Percentiles rank a stretch among this genome's conserved stretches.
Conservation (phyloP, 2,888 invertebrate species). For the Drosophila fulvimacula region DNA sequence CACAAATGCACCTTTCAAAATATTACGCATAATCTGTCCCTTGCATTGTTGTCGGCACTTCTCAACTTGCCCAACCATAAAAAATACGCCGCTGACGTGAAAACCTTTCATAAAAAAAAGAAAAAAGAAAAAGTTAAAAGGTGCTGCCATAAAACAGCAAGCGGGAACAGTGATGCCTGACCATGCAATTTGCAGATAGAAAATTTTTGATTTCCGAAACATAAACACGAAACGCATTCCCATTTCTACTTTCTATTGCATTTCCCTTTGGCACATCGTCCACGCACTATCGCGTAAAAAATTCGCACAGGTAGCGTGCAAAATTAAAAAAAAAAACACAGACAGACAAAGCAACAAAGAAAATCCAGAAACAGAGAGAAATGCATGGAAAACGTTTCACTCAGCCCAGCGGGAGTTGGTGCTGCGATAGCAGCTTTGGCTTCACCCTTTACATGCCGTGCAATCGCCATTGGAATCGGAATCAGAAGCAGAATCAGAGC, state of each 20-base stretch:
- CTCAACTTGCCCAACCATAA: constrained; percentile 74
- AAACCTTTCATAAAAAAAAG: constrained; percentile 63
- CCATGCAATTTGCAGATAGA: constrained; percentile 76
- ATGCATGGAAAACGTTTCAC: constrained; percentile 39
- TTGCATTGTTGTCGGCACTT: constrained; percentile 50
- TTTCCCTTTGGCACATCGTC: constrained; percentile 30
- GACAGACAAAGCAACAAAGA: constrained; percentile 23
- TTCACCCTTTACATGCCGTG: constrained; percentile 74
- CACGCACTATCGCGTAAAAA: constrained; percentile 72
- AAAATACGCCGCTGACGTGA: constrained; percentile 62
- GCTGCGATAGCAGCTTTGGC: constrained; percentile 40
- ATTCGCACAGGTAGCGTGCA: constrained; percentile 82
- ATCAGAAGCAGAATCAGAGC: constrained; percentile 46
- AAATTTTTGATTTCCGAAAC: constrained; percentile 80
- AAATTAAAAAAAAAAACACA: constrained; percentile 70
- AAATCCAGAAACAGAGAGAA: constrained; percentile 33
- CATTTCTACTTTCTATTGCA: constrained; percentile 21
- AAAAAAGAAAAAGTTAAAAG: constrained; percentile 45
- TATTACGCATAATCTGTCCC: constrained; percentile 67
- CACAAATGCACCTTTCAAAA: constrained; percentile 81
- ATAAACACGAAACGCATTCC: constrained; percentile 68
- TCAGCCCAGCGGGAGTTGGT: constrained; percentile 60
- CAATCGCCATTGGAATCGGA: constrained; percentile 52
- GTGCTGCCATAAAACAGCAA: constrained; percentile 73
- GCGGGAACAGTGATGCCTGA: constrained; percentile 60